A percentile compares a stretch with the other conserved stretches of the same genome.
phyloP scores from a whole-genome alignment of 1,140 invertebrate species.

The Brachystomella parvula region DNA sequence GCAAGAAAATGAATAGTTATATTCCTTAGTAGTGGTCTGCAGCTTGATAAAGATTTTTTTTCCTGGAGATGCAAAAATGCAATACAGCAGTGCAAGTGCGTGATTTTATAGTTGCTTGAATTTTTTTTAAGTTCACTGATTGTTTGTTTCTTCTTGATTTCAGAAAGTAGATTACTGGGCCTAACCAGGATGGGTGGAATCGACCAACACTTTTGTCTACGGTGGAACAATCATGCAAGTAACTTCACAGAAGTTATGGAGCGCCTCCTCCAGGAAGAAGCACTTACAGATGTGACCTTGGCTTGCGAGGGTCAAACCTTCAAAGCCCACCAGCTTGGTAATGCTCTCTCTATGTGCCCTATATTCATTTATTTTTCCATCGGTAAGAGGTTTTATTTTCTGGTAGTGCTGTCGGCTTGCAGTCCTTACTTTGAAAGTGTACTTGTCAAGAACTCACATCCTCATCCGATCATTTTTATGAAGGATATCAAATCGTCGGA shows the following conservation, averaged over 20 bases:
- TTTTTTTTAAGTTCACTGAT: neutral
- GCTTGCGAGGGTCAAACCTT: constrained; percentile 84
- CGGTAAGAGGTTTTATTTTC: too few species aligned
- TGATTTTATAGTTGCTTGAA: neutral
- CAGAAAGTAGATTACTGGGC: neutral
- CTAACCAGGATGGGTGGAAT: constrained; percentile 40
- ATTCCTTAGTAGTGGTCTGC: neutral
- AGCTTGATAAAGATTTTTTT: neutral
- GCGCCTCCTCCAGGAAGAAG: constrained; percentile 72
- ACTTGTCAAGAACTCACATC: constrained; percentile 80
- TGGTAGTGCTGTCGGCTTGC: constrained; percentile 68
- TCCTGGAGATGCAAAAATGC: neutral
- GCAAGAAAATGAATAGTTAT: too few species aligned
- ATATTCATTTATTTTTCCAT: neutral
- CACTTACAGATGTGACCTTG: constrained; percentile 83
- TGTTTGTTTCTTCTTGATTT: too few species aligned
- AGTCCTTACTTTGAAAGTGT: constrained; percentile 90
- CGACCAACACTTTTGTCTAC: constrained; percentile 89
- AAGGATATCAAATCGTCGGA: constrained; percentile 79
- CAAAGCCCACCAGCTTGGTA: constrained; percentile 86
- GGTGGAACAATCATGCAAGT: constrained; percentile 68
- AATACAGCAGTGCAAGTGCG: neutral
- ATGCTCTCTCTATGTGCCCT: constrained; percentile 46
- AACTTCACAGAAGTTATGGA: constrained; percentile 81
- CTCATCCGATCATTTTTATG: constrained; percentile 84